These are phyloP conservation scores for Dascyllus trimaculatus DNA, from an alignment of 2,113 vertebrate species.

Conservation along the genomic window DNA sequence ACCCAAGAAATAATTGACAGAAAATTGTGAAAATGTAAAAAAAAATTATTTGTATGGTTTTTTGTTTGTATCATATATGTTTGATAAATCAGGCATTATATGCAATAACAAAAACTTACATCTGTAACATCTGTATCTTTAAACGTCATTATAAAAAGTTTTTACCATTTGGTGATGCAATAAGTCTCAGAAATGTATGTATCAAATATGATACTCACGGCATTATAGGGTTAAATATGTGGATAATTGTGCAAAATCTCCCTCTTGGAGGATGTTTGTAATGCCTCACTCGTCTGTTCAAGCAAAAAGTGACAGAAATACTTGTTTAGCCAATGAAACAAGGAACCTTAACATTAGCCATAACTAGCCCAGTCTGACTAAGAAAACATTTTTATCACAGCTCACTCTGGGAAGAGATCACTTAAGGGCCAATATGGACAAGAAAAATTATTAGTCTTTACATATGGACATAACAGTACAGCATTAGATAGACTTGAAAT, in stretches of 20 bases:
- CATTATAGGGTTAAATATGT: too few species aligned
- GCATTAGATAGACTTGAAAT: constrained; percentile 11
- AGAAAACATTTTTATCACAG: background rate
- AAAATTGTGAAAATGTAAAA: too few species aligned
- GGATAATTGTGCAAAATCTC: background rate
- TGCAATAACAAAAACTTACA: too few species aligned
- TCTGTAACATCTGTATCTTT: too few species aligned
- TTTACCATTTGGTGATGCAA: too few species aligned
- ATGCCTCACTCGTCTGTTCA: background rate
- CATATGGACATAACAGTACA: background rate
- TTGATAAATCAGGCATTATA: too few species aligned
- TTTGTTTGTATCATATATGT: too few species aligned
- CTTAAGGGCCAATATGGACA: background rate
- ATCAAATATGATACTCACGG: too few species aligned
- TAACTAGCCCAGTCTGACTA: background rate
- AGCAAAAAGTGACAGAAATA: background rate
- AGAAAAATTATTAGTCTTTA: constrained; percentile 10
- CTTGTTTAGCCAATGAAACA: background rate
- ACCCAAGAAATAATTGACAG: too few species aligned
- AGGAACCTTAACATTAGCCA: background rate
- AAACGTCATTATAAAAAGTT: too few species aligned
- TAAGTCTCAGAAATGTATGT: too few species aligned
- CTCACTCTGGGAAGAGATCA: background rate
- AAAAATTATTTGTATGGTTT: too few species aligned
- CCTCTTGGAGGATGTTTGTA: background rate